These are phyloP conservation scores for Biston betularia DNA, from an alignment of 2,888 invertebrate genomes.

Conservation along the genomic window DNA sequence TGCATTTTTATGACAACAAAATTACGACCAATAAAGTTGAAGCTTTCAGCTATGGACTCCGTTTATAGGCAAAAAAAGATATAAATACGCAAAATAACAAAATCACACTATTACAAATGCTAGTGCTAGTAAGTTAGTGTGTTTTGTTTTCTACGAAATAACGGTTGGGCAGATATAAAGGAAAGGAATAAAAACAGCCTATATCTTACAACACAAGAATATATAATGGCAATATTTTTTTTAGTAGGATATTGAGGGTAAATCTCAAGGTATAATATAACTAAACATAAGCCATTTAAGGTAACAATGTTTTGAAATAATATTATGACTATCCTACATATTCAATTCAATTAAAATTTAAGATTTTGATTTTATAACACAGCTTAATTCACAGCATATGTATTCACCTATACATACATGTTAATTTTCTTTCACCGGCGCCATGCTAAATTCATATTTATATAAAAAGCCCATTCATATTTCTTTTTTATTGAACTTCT, in stretches of 20 bases:
- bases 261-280: too few relatives aligned
- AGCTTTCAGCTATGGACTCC: conserved; percentile 31
- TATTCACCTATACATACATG: neutral
- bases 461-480: conserved; percentile 24
- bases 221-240: too few relatives aligned
- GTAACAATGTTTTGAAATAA: too few relatives aligned
- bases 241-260: too few relatives aligned
- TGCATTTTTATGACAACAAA: conserved; percentile 31
- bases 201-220: too few relatives aligned
- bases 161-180: too few relatives aligned
- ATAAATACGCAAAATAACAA: neutral
- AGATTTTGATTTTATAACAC: too few relatives aligned
- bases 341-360: too few relatives aligned
- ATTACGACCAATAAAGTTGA: conserved; percentile 40
- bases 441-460: neutral
- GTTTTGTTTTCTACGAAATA: neutral
- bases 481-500: conserved; percentile 23
- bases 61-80: conserved; percentile 16
- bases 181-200: too few relatives aligned
- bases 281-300: too few relatives aligned
- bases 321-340: too few relatives aligned
- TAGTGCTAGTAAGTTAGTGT: too few relatives aligned
- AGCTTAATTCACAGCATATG: neutral
- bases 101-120: neutral
- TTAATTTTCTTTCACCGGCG: conserved; percentile 9